Base-by-base conservation (phyloP, 2,113 vertebrate species). In the Globicephala melas region DNA sequence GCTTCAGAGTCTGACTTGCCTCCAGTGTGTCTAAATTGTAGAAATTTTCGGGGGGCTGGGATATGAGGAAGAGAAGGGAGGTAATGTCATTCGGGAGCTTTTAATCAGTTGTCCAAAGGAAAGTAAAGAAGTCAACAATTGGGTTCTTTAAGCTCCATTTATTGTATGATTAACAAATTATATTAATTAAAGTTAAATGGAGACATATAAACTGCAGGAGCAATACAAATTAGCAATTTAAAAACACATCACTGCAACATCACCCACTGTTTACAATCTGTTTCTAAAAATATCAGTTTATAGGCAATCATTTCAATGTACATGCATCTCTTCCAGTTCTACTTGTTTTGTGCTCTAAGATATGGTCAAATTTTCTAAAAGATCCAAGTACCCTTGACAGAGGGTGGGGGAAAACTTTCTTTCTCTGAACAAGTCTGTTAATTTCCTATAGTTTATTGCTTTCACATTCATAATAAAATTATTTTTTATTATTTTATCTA, bases 141-240 rank as follows among this genome's bases (percentile, higher is more conserved):
- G 23, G 53, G 33, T 83, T 93, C 17, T 95, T 98, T 94, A 67
- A 85, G 65, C 68, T 14, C 25, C 7, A 60, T 93, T 93, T 97
- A 83, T 95, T 97, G 20, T 96, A 83, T 80, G 74, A 96, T 67
- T 96, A 90, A 83, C 10, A 11, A 89, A 86, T 92, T 93, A 84
- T 76, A 79, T 92, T 92, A 89, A 96, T 94, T 91, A 96, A 97
- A 89, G 55, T 83, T 91, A 97, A 96, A 94, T 67, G 80, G 58
- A 92, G 33, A 89, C 7, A 15, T 93, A 68, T 68, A 92, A 96
- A 90, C 44, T 95, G 20, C 79, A 96, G 96, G 17, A 95, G 36
- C 36, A 93, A 87, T 31, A 89, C 26, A 95, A 86, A 92, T 95
- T 96, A 95, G 70, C 62, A 89, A 47, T 96, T 89, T 70, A 74